phyloP scores from a whole-genome alignment of 2,797 vertebrate species.

The Neosalanx taihuensis region DNA sequence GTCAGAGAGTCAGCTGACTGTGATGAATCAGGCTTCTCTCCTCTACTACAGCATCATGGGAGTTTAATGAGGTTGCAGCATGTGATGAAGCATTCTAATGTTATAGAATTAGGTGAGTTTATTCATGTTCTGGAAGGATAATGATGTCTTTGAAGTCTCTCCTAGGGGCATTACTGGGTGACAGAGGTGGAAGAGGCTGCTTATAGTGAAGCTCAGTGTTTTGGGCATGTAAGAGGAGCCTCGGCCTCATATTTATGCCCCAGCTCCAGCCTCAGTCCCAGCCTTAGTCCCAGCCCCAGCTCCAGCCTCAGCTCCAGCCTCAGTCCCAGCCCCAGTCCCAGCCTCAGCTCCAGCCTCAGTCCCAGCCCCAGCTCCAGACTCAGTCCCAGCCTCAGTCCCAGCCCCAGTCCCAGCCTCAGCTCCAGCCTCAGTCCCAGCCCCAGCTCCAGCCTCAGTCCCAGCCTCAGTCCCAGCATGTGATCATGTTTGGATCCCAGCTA shows the following conservation, averaged over 20 bases:
- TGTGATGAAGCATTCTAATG: neutral
- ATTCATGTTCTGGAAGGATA: slow-evolving; percentile 24
- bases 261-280: no score
- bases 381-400: no score
- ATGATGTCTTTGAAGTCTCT: slow-evolving; percentile 8
- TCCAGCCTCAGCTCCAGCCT: no score
- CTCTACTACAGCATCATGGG: neutral
- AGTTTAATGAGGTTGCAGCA: neutral
- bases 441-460: slow-evolving; percentile 24
- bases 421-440: neutral
- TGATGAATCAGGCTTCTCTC: neutral
- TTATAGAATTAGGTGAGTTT: neutral
- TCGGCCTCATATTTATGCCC: no score
- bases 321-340: no score
- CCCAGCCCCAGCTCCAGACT: no score
- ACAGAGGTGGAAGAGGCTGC: slow-evolving; percentile 40
- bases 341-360: no score
- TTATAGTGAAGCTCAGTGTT: slow-evolving; percentile 31
- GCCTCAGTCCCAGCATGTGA: slow-evolving; percentile 53
- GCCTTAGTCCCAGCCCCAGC: no score
- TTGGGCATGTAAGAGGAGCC: neutral
- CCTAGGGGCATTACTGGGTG: slow-evolving; percentile 26
- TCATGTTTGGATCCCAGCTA: slow-evolving; percentile 72
- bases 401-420: no score
- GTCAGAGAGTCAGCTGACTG: neutral